phyloP scores from a whole-genome alignment of 2,888 invertebrate genomes.

The Tubiluchus corallicola region DNA sequence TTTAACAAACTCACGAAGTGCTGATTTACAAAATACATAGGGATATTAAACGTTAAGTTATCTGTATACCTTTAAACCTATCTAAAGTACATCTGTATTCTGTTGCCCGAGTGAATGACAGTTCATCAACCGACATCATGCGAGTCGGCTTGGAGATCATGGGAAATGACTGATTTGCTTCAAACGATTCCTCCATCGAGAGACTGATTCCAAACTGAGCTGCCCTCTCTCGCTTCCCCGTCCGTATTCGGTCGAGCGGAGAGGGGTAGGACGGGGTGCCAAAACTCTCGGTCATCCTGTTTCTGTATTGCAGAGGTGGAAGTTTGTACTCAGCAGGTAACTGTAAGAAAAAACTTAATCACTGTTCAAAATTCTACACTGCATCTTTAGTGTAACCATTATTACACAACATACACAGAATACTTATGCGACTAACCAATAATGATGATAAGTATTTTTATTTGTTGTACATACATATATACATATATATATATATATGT shows the following conservation, averaged over 20 bases:
- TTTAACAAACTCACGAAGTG: too few relatives aligned
- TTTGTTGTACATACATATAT: neutral
- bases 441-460: neutral
- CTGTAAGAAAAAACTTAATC: too few relatives aligned
- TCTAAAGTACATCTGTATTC: conserved; percentile 17
- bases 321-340: too few relatives aligned
- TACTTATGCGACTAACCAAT: too few relatives aligned
- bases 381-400: too few relatives aligned
- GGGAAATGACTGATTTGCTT: conserved; percentile 45
- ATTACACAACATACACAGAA: too few relatives aligned
- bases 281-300: conserved; percentile 12
- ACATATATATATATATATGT: neutral
- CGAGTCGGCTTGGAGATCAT: too few relatives aligned
- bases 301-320: too few relatives aligned
- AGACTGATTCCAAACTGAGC: conserved; percentile 19
- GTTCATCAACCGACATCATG: too few relatives aligned
- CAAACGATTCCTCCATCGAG: conserved; percentile 32
- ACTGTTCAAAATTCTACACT: too few relatives aligned
- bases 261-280: conserved; percentile 24
- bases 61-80: conserved; percentile 18
- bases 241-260: conserved; percentile 24
- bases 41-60: conserved; percentile 29
- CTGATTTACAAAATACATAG: conserved; percentile 15
- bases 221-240: conserved; percentile 19
- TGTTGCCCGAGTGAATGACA: conserved; percentile 22